These are phyloP conservation scores for Eurytoma californica DNA, from an alignment of 2,888 invertebrate species.

Conservation along the genomic window DNA sequence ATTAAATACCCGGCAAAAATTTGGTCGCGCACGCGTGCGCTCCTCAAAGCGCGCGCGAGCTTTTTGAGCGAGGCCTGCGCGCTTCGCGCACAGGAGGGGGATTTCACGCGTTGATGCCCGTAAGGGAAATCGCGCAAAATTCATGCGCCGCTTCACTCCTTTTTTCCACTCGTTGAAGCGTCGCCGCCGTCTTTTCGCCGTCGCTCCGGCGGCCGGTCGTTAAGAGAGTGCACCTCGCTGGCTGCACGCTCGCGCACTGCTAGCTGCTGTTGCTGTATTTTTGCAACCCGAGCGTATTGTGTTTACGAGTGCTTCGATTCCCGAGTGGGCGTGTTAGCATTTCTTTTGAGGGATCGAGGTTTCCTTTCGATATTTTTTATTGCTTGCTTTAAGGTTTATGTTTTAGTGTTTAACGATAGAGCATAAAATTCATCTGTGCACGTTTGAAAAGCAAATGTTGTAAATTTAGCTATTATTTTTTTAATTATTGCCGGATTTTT, in stretches of 20 bases:
- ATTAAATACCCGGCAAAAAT: constrained; percentile 57
- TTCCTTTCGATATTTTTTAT: neutral
- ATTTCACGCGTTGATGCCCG: constrained; percentile 48
- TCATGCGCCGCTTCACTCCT: constrained; percentile 38
- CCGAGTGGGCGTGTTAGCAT: neutral
- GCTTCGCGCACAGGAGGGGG: neutral
- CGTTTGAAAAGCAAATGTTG: too few species aligned
- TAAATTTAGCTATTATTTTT: too few species aligned
- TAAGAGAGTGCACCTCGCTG: constrained; percentile 19
- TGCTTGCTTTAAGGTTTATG: too few species aligned
- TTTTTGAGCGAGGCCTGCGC: neutral
- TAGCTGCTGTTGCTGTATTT: constrained; percentile 24
- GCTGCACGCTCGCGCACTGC: constrained; percentile 20
- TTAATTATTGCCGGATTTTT: too few species aligned
- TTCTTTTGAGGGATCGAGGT: neutral
- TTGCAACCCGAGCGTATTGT: neutral
- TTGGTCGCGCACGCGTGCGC: constrained; percentile 12
- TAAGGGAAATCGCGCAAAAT: constrained; percentile 29
- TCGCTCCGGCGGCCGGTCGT: neutral
- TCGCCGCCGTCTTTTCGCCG: neutral
- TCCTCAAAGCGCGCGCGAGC: constrained; percentile 32
- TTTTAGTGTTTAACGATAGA: too few species aligned
- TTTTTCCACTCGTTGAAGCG: constrained; percentile 14
- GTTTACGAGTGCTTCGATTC: constrained; percentile 5
- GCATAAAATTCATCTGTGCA: too few species aligned